These are phyloP conservation scores for Umimayanthus kanabou DNA, from an alignment of 92 coral and sea anemone species.

Conservation along the genomic window DNA sequence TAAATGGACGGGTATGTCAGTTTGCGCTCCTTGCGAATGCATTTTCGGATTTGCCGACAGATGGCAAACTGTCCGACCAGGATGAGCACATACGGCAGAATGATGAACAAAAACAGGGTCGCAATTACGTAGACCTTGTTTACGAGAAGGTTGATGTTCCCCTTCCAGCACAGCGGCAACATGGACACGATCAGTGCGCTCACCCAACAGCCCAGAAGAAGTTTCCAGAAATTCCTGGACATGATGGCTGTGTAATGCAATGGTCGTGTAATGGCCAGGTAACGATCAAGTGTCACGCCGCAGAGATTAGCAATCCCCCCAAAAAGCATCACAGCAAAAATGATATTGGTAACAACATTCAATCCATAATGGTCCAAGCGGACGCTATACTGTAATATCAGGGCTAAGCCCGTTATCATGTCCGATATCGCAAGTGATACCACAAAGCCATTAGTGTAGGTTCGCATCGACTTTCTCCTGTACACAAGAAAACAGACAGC, in stretches of 20 bases:
- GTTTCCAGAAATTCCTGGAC: constrained; percentile 60
- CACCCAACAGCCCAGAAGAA: constrained; percentile 65
- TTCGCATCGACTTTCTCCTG: constrained; percentile 71
- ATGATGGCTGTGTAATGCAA: constrained; percentile 67
- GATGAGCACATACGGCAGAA: constrained; percentile 65
- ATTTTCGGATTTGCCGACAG: constrained; percentile 70
- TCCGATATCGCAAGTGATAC: constrained; percentile 86
- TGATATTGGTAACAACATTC: constrained; percentile 58
- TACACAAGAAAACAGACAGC: constrained; percentile 73
- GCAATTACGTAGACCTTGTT: constrained; percentile 63
- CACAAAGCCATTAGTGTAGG: constrained; percentile 79
- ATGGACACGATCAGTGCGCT: constrained; percentile 63
- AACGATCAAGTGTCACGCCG: constrained; percentile 83
- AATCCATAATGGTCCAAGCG: constrained; percentile 58
- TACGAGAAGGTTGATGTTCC: constrained; percentile 41
- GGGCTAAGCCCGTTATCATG: constrained; percentile 69
- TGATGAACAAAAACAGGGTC: constrained; percentile 54
- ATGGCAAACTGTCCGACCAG: constrained; percentile 62
- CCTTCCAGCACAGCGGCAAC: constrained; percentile 73
- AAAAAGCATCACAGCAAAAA: constrained; percentile 72
- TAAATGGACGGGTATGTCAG: constrained; percentile 16
- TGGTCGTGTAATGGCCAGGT: constrained; percentile 77
- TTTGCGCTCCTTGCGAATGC: constrained; percentile 36
- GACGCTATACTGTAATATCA: constrained; percentile 73
- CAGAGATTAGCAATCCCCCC: constrained; percentile 82